Evolutionary conservation across 2,888 invertebrate genomes (phyloP), one percentile per base, ranked within the genome.

Genomic region (Auanema freiburgensis): DNA sequence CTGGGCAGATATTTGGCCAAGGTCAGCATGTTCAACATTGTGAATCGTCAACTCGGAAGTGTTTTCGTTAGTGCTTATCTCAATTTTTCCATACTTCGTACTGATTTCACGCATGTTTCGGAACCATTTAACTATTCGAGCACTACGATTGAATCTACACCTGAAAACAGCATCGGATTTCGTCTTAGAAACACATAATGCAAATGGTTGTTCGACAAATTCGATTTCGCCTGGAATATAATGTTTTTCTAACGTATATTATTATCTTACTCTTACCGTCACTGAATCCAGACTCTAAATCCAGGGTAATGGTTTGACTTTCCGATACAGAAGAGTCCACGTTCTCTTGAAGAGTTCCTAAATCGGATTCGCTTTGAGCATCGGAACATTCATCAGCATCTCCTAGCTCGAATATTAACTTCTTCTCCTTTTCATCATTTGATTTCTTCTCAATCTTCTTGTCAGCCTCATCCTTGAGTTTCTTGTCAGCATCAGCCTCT

Each of bases 21-120:
- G 63, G 56, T 81, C 81, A 11, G 59, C 63, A 24, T 65, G 69
- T 40, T 79, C 78, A 16, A 79, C 71, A 52, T 82, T 77, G 43
- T 65, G 65, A 51, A 81, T 79, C 42, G 60, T 59, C 41, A 72
- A 16, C 11, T 46, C 55, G 14, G 72, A 67, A 1, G 55, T 33
- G 2, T 40, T 50, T 12, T 56, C 43, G 11, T 43, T 51, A n/a
- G 57, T 54, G 12, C 25, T 50, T 1, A 49, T 58, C 24, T 53
- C 56, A 1, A 63, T 41, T 51, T 63, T 66, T 21, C 33, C 57
- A 16, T 63, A 56, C 51, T 59, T 51, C 23, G 62, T 33, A 16
- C 51, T 49, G 41, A 65, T 54, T 54, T 56, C 57, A n/a, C 51
- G 42, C 46, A 23, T 24, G 24, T 60, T 60, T 16, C 24, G 42